Evolutionary conservation across 2,113 vertebrate genomes (phyloP).

Genomic region (Beaufortia kweichowensis): DNA sequence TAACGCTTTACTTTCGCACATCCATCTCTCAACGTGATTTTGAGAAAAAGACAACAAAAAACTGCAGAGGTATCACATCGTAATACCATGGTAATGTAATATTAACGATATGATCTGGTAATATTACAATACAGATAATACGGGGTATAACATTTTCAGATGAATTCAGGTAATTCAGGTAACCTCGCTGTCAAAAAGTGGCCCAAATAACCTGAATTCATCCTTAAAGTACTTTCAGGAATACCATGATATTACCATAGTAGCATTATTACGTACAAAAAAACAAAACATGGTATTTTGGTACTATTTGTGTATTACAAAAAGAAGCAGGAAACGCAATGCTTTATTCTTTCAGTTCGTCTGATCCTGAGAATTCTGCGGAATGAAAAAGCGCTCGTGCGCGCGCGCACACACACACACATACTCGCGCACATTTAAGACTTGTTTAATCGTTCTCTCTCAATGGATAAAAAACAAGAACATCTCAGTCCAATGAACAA

Average conservation of each 20-base stretch:
- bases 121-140: too few relatives aligned
- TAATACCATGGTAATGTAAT: too few relatives aligned
- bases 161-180: background rate
- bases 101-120: too few relatives aligned
- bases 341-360: background rate
- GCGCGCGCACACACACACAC: constrained; percentile 66
- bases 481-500: constrained; percentile 57
- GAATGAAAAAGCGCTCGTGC: constrained; percentile 79
- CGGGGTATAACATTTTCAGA: too few relatives aligned
- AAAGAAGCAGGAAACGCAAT: background rate
- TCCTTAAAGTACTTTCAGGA: background rate
- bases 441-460: constrained; percentile 75
- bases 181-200: background rate
- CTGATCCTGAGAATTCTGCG: constrained; percentile 82
- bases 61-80: too few relatives aligned
- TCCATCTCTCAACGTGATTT: background rate
- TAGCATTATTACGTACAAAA: background rate
- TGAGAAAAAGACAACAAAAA: background rate
- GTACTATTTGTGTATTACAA: background rate
- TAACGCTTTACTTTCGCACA: background rate
- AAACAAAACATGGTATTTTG: background rate
- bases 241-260: background rate
- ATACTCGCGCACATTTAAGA: constrained; percentile 83
- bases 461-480: constrained; percentile 65
- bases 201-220: background rate